phyloP scores from a whole-genome alignment of 1,140 invertebrate genomes.

The Anoplophora glabripennis region DNA sequence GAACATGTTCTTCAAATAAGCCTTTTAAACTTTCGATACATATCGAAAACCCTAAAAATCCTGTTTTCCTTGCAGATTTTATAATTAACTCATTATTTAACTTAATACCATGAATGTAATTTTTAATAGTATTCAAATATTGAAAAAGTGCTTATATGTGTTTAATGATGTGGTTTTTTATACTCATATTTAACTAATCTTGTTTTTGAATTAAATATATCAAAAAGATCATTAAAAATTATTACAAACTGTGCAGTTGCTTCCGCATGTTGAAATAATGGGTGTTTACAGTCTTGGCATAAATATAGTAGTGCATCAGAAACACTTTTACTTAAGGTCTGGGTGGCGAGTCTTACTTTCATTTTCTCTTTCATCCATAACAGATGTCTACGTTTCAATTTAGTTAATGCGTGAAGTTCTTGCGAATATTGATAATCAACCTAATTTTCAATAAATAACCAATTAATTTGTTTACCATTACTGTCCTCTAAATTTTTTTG shows the following conservation, averaged over 20 bases:
- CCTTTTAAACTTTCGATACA: constrained; percentile 28
- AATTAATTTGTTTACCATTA: constrained; percentile 9
- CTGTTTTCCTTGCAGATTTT: constrained; percentile 28
- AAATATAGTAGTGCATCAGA: constrained; percentile 1
- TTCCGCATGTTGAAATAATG: neutral
- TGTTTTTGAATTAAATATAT: constrained; percentile 40
- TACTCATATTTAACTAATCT: constrained; percentile 23
- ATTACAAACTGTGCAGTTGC: constrained; percentile 5
- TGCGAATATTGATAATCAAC: constrained; percentile 11
- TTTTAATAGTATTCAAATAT: constrained; percentile 16
- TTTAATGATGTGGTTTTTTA: constrained; percentile 16
- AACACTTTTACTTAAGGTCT: constrained; percentile 12
- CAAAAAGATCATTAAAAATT: constrained; percentile 36
- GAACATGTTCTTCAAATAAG: constrained; percentile 36
- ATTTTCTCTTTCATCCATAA: constrained; percentile 11
- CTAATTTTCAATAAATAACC: constrained; percentile 8
- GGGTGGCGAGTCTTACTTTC: constrained; percentile 10
- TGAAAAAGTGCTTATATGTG: constrained; percentile 22
- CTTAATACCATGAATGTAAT: constrained; percentile 28
- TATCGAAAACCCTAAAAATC: constrained; percentile 42
- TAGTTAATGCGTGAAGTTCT: constrained; percentile 11
- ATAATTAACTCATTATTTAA: constrained; percentile 13
- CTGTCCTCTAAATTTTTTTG: neutral
- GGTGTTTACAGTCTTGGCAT: neutral
- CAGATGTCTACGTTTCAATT: constrained; percentile 9